Evolutionary conservation across 2,113 vertebrate species (phyloP), one percentile per base, ranked within the genome.

Genomic region (Cochlearius cochlearius): DNA sequence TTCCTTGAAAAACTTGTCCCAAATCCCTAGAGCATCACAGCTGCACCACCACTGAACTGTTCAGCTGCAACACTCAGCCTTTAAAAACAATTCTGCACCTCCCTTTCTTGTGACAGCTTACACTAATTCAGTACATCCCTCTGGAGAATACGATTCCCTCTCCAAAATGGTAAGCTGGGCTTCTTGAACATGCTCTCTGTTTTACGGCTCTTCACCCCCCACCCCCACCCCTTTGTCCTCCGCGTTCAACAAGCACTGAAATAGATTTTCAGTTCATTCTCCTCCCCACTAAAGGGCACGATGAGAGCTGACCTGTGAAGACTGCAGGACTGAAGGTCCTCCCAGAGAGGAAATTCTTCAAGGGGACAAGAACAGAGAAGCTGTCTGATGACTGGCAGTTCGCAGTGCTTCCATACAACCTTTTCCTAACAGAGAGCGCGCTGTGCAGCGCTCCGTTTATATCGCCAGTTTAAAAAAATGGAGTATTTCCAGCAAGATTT

Each of bases 401-500:
- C 38, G 50, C 68, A 52, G 2, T 7, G 43, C 39, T 52, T 38
- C 52, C 76, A 74, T 2, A 10, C 43, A 45, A 30, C 34, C 50
- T 4, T 4, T 13, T n/a, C 36, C 30, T 16, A 32, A 9, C 58
- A 34, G 32, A 32, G 30, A 23, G 10, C 2, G 2, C 4, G 2
- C 58, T 11, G 11, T 29, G 7, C 55, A 7, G 36, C 12, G 34
- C 34, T 36, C 16, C 1, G 0, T 14, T n/a, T 13, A 3, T 2
- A 47, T 2, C 3, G 0, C 8, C 15, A 27, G 17, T 4, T 62
- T 4, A 30, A 30, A 41, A 38, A 50, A 63, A 82, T 6, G 11
- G 55, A 66, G 22, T 8, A 29, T 32, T 62, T 60, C 38, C 66
- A 88, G 71, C 23, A 76, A 25, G 3, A 13, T 4, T 45, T 10